These are phyloP conservation scores for Apis mellifera DNA, from an alignment of 1,140 invertebrate genomes.

Conservation along the genomic window DNA sequence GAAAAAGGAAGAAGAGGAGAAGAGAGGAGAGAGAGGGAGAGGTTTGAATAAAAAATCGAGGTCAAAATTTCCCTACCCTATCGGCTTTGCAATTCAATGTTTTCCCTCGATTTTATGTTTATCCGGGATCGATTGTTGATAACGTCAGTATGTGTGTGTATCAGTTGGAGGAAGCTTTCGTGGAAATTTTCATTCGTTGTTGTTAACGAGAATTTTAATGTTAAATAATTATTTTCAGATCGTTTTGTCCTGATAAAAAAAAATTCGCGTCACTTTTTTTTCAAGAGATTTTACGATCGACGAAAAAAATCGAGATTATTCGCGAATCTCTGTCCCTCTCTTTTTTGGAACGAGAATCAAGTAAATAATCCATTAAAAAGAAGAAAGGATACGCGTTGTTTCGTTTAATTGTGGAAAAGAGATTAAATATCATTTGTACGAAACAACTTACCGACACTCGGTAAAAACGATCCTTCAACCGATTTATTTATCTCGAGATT, in stretches of 20 bases:
- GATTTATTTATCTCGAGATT: no score
- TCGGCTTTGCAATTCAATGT: conserved; percentile 20
- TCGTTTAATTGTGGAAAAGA: no score
- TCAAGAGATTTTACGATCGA: no score
- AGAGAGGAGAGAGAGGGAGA: fast-evolving
- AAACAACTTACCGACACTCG: no score
- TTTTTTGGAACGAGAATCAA: no score
- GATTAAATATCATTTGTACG: no score
- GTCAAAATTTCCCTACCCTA: conserved; percentile 12
- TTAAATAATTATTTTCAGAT: not conserved
- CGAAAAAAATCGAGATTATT: no score
- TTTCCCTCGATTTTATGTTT: conserved; percentile 14
- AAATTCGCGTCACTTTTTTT: not conserved
- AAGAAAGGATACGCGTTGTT: no score
- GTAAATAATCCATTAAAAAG: no score
- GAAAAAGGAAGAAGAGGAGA: not conserved
- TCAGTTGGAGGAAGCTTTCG: not conserved
- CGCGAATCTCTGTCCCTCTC: no score
- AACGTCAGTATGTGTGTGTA: not conserved
- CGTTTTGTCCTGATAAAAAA: no score
- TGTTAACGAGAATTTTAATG: conserved; percentile 6
- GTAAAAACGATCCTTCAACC: no score
- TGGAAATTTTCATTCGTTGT: not conserved
- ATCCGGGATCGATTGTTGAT: conserved; percentile 6
- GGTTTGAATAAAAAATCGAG: conserved; percentile 13